Evolutionary conservation across 2,113 vertebrate species (phyloP).

Genomic region (Tyto alba): DNA sequence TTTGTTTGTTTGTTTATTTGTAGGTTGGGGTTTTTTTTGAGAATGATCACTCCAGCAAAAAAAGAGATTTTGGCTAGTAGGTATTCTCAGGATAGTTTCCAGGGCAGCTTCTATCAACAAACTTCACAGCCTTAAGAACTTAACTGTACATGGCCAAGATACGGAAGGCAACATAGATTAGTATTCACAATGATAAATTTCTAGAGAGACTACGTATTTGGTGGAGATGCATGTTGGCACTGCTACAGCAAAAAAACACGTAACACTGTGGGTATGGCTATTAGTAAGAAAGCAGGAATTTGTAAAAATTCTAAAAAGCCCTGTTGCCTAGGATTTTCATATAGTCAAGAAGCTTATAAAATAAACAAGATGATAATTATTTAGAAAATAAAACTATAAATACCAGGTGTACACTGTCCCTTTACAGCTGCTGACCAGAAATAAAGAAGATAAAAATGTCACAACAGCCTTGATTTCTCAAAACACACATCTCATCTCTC

Average conservation of each 20-base stretch:
- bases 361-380: not conserved
- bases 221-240: not conserved
- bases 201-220: fast-evolving
- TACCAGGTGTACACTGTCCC: not conserved
- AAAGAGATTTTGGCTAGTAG: not conserved
- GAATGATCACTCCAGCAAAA: not conserved
- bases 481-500: not conserved
- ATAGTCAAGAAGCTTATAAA: not conserved
- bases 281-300: not conserved
- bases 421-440: not conserved
- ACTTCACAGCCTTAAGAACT: not conserved
- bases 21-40: not conserved
- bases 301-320: not conserved
- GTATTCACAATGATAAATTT: not conserved
- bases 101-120: not conserved
- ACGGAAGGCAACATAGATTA: not conserved
- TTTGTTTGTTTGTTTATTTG: not conserved
- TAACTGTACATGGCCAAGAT: not conserved
- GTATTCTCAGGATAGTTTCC: not conserved
- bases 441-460: not conserved
- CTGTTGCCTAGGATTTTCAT: not conserved
- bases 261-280: not conserved
- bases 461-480: not conserved
- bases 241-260: not conserved
- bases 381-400: not conserved